Base-by-base conservation (phyloP, 2,113 vertebrate species). In the Dolichallabes microphthalmus region DNA sequence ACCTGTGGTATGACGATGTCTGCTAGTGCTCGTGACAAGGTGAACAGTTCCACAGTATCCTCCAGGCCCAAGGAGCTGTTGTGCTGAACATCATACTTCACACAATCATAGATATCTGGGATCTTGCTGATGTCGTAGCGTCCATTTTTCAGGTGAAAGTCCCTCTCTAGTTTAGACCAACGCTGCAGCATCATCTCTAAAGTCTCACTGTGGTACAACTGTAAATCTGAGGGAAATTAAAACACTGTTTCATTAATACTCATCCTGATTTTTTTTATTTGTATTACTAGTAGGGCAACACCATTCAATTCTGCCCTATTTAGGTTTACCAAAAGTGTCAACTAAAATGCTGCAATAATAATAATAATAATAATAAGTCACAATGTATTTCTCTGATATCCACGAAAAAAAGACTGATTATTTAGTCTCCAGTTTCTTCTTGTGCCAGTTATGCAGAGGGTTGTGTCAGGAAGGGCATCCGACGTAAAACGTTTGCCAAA, bases 61-160 rank as follows among this genome's bases (percentile, higher is more conserved):
- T 97, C 94, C 86, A 99, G 95, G 32, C 95, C 96, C 87, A 99
- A 95, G 0, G 94, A 91, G 4, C 93, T 91, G 86, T 99, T 99
- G 94, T 99, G 98, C 89, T 99, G 98, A 0, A 98, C 96, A 3
- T 99, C 98, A 2, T 99, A 99, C 88, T 99, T 99, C 90, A 99
- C 96, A 64, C 98, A 99, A 94, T 99, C 98, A 0, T 99, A 99
- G 87, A 99, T 98, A 84, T 99, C 98, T 0, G 98, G 98, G 85
- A 99, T 96, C 91, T 99, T 99, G 91, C 98, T 99, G 93, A 99
- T 99, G 91, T 99, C 98, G 0, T 98, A 99, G 52, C 98, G 97
- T 12, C 96, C 96, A 0, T 93, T 98, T 93, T 98, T 99, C 96
- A 99, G 96, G 87, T 95, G 95, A 89, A 99, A 99, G 90, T 99